These are phyloP conservation scores for Hartigia nigra DNA, from an alignment of 2,888 invertebrate genomes.

Conservation along the genomic window DNA sequence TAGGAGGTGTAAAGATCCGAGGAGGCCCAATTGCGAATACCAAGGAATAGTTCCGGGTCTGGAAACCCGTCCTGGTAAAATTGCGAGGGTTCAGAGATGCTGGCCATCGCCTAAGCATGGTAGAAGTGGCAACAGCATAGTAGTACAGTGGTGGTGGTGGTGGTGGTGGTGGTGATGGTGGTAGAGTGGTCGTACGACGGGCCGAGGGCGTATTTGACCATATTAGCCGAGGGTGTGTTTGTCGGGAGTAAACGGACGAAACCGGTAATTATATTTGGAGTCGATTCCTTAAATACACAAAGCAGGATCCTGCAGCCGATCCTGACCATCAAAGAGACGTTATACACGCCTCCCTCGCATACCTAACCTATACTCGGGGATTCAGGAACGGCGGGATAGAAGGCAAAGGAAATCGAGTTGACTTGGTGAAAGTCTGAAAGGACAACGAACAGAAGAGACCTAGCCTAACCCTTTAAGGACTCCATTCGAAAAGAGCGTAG, in stretches of 20 bases:
- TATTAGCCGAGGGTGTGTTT: constrained; percentile 52
- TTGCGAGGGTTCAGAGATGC: neutral
- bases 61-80: neutral
- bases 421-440: neutral
- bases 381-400: neutral
- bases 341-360: neutral
- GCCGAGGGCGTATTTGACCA: constrained; percentile 40
- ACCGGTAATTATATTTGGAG: constrained; percentile 62
- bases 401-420: neutral
- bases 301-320: constrained; percentile 32
- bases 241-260: constrained; percentile 52
- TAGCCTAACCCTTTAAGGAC: neutral
- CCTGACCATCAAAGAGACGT: constrained; percentile 8
- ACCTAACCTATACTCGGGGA: neutral
- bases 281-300: constrained; percentile 58
- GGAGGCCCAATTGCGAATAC: neutral
- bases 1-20: neutral
- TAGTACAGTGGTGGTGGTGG: neutral
- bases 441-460: neutral
- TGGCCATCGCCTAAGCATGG: neutral
- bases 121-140: neutral
- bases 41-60: neutral
- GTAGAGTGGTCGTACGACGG: neutral
- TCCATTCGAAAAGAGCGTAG: neutral
- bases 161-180: neutral